Base-by-base conservation (phyloP, 2,888 invertebrate genomes). In the Nyleta sp. region DNA sequence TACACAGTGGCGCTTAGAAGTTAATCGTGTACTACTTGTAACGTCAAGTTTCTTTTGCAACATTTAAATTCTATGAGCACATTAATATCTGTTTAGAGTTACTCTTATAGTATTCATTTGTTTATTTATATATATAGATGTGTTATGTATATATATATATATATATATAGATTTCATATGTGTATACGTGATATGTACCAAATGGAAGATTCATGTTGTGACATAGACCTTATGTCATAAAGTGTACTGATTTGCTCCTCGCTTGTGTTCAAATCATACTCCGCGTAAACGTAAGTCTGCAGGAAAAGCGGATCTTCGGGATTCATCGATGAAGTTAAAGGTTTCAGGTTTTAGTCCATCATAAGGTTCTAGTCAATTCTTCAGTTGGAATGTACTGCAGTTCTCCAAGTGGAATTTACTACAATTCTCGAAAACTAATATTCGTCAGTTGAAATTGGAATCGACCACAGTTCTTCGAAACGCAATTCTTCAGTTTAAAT, bases 171-270 rank as follows among this genome's bases (percentile, higher is more conserved):
- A 52, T 64, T 44, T 59, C 81, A 78, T 81, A 79, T 78, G 75
- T 82, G 38, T 78, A 82, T 78, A 80, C 84, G 86, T 90, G 90
- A 90, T 90, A 90, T 89, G 89, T 90, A 90, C 87, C 88, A 90
- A 90, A 89, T 90, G 90, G 90, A 90, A 90, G 90, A 90, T 88
- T 89, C 89, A 86, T 87, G 88, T 88, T 87, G 81, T 59, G 81
- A 82, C 83, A 82, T 83, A 81, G 60, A 78, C 70, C 67, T 79
- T 79, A 81, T 76, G 75, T 65, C 80, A 8, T 75, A 68, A 65
- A 68, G 59, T 71, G 76, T 77, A 76, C 42, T 62, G 59, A 65
- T 70, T 70, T 62, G 46, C 71, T 75, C 52, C 44, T 59, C 53
- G 50, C 67, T 73, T 48, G 6, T 33, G 31, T 55, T 31, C 7